Conservation (phyloP, 2,888 invertebrate species). For the Drosophila formosana region DNA sequence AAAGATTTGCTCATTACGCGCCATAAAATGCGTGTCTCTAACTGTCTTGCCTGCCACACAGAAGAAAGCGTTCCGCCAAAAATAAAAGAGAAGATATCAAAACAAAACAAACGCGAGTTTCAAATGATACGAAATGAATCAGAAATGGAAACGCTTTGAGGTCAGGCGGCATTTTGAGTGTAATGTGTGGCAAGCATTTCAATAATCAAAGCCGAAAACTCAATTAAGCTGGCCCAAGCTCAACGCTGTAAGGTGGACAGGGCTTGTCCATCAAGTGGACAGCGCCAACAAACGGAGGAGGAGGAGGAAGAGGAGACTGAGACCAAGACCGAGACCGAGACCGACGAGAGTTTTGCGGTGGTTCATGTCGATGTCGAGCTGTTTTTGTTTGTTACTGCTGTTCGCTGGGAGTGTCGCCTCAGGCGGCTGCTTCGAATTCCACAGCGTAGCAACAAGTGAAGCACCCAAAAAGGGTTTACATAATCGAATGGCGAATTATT, state of each 20-base stretch:
- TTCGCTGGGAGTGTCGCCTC: constrained; percentile 71
- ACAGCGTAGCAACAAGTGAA: constrained; percentile 50
- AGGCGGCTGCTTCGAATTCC: constrained; percentile 70
- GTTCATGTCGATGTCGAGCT: background rate
- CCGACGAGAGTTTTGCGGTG: constrained; percentile 30
- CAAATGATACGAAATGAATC: constrained; percentile 55
- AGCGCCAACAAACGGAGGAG: background rate
- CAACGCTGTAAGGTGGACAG: constrained; percentile 1
- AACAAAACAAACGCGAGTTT: constrained; percentile 22
- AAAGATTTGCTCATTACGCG: constrained; percentile 53
- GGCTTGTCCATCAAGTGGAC: constrained; percentile 7
- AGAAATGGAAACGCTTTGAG: constrained; percentile 60
- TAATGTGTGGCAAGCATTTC: constrained; percentile 18
- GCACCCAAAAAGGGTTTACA: constrained; percentile 46
- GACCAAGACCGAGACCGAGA: background rate
- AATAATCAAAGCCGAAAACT: constrained; percentile 45
- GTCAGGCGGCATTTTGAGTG: constrained; percentile 37
- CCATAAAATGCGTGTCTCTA: constrained; percentile 53
- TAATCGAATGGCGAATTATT: constrained; percentile 66
- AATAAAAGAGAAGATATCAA: constrained; percentile 6
- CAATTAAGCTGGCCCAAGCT: constrained; percentile 55
- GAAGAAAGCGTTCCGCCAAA: constrained; percentile 68
- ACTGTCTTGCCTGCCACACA: constrained; percentile 30
- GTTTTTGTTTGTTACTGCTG: constrained; percentile 16
- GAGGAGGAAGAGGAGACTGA: background rate